Evolutionary conservation across 1,140 invertebrate species (phyloP).

Genomic region (Schmidtea mediterranea): DNA sequence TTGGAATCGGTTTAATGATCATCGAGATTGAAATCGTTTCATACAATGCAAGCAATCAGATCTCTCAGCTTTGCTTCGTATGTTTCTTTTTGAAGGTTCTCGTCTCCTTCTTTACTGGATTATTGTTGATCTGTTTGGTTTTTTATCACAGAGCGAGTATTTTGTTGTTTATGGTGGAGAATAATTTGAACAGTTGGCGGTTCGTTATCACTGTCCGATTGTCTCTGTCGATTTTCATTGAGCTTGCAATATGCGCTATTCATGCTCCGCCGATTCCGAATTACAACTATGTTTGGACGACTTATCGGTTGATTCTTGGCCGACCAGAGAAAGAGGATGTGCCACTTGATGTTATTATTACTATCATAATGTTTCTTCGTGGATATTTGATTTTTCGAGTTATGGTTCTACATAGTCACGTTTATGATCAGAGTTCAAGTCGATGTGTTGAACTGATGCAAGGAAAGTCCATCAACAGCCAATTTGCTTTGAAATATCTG

Average conservation of each 20-base stretch:
- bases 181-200: conserved; percentile 19
- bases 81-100: conserved; percentile 16
- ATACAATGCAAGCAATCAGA: conserved; percentile 8
- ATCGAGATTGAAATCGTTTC: conserved; percentile 16
- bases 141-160: conserved; percentile 18
- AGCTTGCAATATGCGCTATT: conserved; percentile 18
- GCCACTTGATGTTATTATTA: conserved; percentile 49
- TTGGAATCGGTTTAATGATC: conserved; percentile 19
- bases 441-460: no score
- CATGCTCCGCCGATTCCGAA: conserved; percentile 19
- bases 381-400: conserved; percentile 87
- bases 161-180: conserved; percentile 17
- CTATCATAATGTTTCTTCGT: conserved; percentile 82
- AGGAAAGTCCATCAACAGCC: no score
- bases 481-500: no score
- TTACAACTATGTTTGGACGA: conserved; percentile 6
- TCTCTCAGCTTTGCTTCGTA: conserved; percentile 8
- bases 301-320: no score
- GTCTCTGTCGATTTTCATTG: conserved; percentile 13
- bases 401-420: conserved; percentile 52
- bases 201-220: conserved; percentile 14
- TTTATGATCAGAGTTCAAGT: no score
- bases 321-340: neutral
- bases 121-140: conserved; percentile 15
- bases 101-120: conserved; percentile 16